Conservation (phyloP, 2,888 invertebrate genomes). For the Mesochorus sp. region DNA sequence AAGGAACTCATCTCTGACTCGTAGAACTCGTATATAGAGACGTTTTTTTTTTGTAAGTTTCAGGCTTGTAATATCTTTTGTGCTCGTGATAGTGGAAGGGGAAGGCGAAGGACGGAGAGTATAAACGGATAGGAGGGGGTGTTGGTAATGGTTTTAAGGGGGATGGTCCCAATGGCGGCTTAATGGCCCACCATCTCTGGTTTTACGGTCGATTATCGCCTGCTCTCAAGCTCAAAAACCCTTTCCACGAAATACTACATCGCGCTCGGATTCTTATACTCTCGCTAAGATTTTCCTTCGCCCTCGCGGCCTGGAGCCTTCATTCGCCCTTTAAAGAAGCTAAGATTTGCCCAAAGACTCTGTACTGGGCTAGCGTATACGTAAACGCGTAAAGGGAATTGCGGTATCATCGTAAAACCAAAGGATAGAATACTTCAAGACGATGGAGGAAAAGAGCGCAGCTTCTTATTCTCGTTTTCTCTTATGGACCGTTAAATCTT, state of each 20-base stretch:
- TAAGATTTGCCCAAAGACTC: constrained; percentile 72
- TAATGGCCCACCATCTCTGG: constrained; percentile 72
- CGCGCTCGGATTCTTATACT: constrained; percentile 54
- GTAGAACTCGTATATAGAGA: constrained; percentile 46
- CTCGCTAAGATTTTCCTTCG: constrained; percentile 20
- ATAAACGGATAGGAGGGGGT: neutral
- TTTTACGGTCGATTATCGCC: constrained; percentile 81
- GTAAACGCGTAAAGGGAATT: constrained; percentile 78
- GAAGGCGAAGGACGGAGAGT: neutral
- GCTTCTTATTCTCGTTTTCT: constrained; percentile 58
- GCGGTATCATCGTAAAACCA: constrained; percentile 75
- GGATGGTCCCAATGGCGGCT: constrained; percentile 64
- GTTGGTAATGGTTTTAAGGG: constrained; percentile 66
- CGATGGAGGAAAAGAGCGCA: constrained; percentile 38
- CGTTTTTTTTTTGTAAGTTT: constrained; percentile 62
- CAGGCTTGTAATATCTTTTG: constrained; percentile 56
- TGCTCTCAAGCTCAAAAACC: constrained; percentile 60
- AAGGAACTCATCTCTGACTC: constrained; percentile 25
- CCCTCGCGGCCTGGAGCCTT: constrained; percentile 33
- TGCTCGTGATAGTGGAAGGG: neutral
- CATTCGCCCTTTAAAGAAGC: constrained; percentile 73
- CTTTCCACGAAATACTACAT: constrained; percentile 64
- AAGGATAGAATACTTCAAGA: constrained; percentile 16
- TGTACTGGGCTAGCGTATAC: constrained; percentile 46
- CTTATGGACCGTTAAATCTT: constrained; percentile 21